A percentile compares a stretch with the other conserved stretches of the same genome.
phyloP scores from a whole-genome alignment of 2,113 vertebrate species.

The Oryzias celebensis region DNA sequence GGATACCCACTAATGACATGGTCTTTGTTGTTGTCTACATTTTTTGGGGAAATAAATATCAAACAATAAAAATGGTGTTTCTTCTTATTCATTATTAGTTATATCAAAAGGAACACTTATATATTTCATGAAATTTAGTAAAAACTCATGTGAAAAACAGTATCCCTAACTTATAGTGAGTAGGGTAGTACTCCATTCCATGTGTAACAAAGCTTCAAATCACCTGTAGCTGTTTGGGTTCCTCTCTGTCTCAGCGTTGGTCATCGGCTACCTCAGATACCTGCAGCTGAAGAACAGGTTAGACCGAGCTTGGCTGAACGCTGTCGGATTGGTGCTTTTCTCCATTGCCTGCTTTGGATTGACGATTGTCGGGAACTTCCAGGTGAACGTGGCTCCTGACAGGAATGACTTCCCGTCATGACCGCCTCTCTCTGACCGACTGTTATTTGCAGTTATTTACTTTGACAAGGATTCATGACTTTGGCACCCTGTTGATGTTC shows the following conservation, averaged over 20 bases:
- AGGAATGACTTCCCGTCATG: not conserved
- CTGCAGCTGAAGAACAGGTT: conserved; percentile 86
- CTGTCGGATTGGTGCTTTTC: conserved; percentile 76
- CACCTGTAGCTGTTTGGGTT: not conserved
- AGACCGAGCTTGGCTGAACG: conserved; percentile 83
- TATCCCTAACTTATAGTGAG: too few species aligned
- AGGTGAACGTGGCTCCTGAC: conserved; percentile 74
- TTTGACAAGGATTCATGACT: conserved; percentile 80
- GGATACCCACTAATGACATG: too few species aligned
- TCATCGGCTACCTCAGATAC: conserved; percentile 86
- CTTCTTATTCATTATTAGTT: too few species aligned
- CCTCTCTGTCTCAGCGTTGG: conserved; percentile 76
- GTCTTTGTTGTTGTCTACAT: too few species aligned
- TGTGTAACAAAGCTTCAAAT: not conserved
- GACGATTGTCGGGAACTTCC: conserved; percentile 92
- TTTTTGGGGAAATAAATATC: too few species aligned
- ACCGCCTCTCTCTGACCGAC: not conserved
- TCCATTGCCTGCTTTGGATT: conserved; percentile 87
- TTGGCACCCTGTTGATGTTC: conserved; percentile 84
- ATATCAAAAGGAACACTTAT: too few species aligned
- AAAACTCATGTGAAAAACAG: too few species aligned
- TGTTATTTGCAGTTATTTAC: conserved; percentile 74
- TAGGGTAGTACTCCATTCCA: not conserved
- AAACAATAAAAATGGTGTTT: too few species aligned
- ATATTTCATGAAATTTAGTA: too few species aligned